phyloP scores from a whole-genome alignment of 2,113 vertebrate species.

The Dasyornis broadbenti region DNA sequence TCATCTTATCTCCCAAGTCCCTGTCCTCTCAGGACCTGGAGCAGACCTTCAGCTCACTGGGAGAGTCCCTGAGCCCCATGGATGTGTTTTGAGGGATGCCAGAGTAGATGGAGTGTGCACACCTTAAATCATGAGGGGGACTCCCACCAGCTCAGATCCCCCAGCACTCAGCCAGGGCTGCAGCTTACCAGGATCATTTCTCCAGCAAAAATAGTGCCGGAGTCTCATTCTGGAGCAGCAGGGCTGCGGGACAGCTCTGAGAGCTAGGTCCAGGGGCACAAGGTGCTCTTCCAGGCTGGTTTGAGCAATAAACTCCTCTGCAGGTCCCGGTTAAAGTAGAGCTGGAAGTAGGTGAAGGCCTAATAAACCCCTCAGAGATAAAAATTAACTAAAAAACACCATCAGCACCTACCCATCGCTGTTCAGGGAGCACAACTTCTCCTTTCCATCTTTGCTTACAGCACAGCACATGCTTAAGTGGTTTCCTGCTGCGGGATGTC shows the following conservation, averaged over 20 bases:
- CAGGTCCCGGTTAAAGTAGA: fast-evolving
- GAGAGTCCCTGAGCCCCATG: not conserved
- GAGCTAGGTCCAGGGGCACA: fast-evolving
- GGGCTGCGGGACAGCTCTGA: not conserved
- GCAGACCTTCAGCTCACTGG: not conserved
- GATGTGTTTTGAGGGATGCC: not conserved
- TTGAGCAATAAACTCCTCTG: not conserved
- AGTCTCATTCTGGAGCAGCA: not conserved
- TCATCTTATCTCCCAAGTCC: not conserved
- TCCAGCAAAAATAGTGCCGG: not conserved
- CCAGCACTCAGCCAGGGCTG: not conserved
- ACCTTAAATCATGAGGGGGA: fast-evolving
- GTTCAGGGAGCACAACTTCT: not conserved
- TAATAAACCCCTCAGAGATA: not conserved
- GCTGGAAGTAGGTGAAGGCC: not conserved
- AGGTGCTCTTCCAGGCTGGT: not conserved
- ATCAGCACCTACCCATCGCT: not conserved
- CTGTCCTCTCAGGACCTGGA: not conserved
- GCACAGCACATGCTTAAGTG: not conserved
- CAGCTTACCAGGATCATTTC: not conserved
- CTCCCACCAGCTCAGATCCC: not conserved
- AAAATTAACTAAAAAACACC: not conserved
- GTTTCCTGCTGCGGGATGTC: not conserved
- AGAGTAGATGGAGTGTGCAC: fast-evolving
- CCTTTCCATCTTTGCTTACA: not conserved